Base-by-base conservation (phyloP, 2,797 vertebrate species). In the Psittacula derbiana region DNA sequence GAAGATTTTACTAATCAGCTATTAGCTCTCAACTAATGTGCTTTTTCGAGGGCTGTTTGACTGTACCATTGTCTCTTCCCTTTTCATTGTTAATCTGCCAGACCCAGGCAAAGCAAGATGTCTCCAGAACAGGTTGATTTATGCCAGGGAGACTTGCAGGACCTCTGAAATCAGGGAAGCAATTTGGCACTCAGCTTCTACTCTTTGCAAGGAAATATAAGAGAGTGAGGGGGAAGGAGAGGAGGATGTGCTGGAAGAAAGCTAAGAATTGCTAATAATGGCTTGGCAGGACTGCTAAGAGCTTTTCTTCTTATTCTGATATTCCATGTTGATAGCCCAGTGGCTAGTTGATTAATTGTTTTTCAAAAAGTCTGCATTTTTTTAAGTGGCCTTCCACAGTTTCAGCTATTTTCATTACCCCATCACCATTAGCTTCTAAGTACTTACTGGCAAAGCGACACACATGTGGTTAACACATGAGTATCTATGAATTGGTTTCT, bases 391-490 rank as follows among this genome's bases (percentile, higher is more conserved):
- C 73, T 95, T 88, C 79, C 71, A 79, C 52, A 55, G 50, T 92
- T 92, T 91, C 20, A 14, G 14, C 21, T 92, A 69, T 85, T 96
- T 96, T 86, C 18, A 70, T 70, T 94, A 71, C 38, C 28, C 85
- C 55, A 84, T 93, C 89, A 71, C 93, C 53, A 66, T 95, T 92
- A 91, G 65, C 25, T 91, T 93, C 88, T 81, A 95, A 95, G 92
- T 92, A 92, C 85, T 92, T 90, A 67, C 79, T 95, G 95, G 97
- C 97, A 97, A 97, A 93, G 92, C 85, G 88, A 96, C 90, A 97
- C 95, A 94, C 97, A 98, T 97, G 96, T 98, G 98, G 95, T 95
- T 97, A 98, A 96, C 97, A 98, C 88, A 96, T 97, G 96, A 96
- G 49, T 92, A 92, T 87, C 88, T 85, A 85, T 86, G 95, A 97